Percentiles rank a stretch among this genome's conserved stretches.
These are phyloP conservation scores for Odontamblyopus rebecca DNA, from an alignment of 2,797 vertebrate species.

Conservation along the genomic window DNA sequence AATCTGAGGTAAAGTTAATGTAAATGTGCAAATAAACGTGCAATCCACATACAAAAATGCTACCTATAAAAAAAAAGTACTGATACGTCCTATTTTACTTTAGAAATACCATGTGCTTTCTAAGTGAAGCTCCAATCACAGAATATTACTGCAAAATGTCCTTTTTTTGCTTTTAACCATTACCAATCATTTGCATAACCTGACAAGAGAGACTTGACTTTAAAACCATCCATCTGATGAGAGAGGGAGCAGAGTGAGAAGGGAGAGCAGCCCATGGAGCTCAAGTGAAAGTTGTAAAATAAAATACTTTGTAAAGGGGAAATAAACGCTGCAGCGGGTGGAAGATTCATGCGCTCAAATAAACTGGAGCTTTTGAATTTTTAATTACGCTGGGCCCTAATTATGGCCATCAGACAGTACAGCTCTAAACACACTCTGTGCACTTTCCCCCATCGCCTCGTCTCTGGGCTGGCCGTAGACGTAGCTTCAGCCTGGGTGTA, in stretches of 20 bases:
- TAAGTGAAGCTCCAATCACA: conserved; percentile 5
- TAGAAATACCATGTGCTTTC: not conserved
- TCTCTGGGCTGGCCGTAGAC: conserved; percentile 69
- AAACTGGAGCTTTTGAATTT: conserved; percentile 99
- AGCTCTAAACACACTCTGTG: conserved; percentile 96
- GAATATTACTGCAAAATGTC: conserved; percentile 13
- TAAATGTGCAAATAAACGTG: not conserved
- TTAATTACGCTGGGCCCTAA: conserved; percentile 98
- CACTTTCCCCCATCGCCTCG: conserved; percentile 89
- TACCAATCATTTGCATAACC: conserved; percentile 40
- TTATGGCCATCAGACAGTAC: conserved; percentile 99
- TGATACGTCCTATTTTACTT: not conserved
- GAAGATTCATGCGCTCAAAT: conserved; percentile 99
- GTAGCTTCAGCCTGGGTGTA: conserved; percentile 87
- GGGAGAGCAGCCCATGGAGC: conserved; percentile 72
- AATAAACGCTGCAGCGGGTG: conserved; percentile 90
- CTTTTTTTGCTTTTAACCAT: conserved; percentile 24
- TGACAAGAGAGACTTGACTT: conserved; percentile 25
- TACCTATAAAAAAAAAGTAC: not conserved
- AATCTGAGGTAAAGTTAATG: no score
- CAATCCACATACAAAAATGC: not conserved
- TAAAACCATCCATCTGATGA: conserved; percentile 14
- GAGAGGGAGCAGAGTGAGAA: conserved; percentile 66
- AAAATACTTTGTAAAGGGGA: conserved; percentile 98
- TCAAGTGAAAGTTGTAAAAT: conserved; percentile 93